Percentiles rank a stretch among this genome's conserved stretches.
These are phyloP conservation scores for Ylistrum balloti DNA, from an alignment of 1,140 invertebrate genomes.

Conservation along the genomic window DNA sequence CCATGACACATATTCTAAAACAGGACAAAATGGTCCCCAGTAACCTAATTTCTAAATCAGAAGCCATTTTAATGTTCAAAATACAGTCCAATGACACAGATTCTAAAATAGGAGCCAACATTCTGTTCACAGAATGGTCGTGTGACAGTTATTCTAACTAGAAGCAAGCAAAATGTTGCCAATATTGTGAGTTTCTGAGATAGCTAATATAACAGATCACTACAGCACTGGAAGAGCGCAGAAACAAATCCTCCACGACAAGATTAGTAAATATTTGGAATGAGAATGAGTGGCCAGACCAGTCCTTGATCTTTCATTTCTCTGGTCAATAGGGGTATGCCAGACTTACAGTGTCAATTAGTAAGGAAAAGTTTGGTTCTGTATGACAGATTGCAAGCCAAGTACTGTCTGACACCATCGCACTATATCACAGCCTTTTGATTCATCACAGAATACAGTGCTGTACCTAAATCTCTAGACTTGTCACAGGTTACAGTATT, in stretches of 20 bases:
- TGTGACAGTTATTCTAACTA: no score
- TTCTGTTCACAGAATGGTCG: not conserved
- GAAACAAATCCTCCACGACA: not conserved
- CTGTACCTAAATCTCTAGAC: no score
- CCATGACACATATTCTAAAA: no score
- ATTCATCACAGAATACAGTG: no score
- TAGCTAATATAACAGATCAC: no score
- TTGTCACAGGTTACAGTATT: no score
- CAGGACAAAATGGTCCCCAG: no score
- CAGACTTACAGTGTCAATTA: not conserved
- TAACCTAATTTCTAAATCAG: no score
- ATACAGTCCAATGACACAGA: no score
- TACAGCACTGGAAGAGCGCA: not conserved
- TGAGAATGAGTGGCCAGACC: not conserved
- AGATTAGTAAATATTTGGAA: slow-evolving; percentile 29
- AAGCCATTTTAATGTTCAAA: no score
- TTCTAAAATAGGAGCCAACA: not conserved
- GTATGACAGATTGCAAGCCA: not conserved
- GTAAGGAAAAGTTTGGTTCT: not conserved
- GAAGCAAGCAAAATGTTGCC: no score
- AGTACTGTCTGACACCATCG: not conserved
- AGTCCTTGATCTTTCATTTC: not conserved
- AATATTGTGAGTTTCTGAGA: no score
- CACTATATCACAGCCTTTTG: not conserved
- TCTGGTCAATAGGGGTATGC: not conserved